Conservation (phyloP, 2,888 invertebrate genomes). For the Pegoplata infirma region DNA sequence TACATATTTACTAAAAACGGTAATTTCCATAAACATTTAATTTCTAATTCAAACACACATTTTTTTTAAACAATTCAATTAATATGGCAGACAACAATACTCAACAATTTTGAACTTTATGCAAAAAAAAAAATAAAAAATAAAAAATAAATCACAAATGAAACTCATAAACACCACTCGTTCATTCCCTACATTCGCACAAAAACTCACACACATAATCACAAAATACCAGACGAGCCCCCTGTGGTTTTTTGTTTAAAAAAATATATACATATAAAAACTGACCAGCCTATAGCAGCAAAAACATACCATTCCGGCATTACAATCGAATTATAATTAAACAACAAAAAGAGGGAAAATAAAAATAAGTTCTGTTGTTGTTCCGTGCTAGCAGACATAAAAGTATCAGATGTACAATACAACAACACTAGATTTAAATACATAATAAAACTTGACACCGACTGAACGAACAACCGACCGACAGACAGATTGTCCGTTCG, state of each 20-base stretch:
- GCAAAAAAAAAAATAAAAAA: not conserved
- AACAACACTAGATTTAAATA: not conserved
- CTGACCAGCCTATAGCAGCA: slow-evolving; percentile 45
- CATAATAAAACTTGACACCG: not conserved
- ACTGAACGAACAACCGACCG: not conserved
- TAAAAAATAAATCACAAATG: not conserved
- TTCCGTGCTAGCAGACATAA: not conserved
- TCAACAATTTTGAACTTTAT: not conserved
- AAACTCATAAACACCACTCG: not conserved
- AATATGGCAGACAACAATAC: slow-evolving; percentile 34
- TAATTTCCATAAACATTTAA: not conserved
- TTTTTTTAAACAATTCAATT: slow-evolving; percentile 50
- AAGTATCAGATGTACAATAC: not conserved
- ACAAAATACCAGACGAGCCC: slow-evolving; percentile 60
- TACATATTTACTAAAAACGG: no score
- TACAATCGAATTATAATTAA: slow-evolving; percentile 65
- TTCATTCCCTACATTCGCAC: not conserved
- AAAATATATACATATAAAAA: not conserved
- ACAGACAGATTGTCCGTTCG: not conserved
- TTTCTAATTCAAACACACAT: slow-evolving; percentile 17
- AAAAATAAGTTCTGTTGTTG: no score
- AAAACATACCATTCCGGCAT: slow-evolving; percentile 45
- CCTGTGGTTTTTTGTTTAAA: slow-evolving; percentile 53
- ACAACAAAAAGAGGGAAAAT: slow-evolving; percentile 43
- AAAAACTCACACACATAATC: no score